Conservation (phyloP, 2,113 vertebrate species). For the Brienomyrus longianalis region DNA sequence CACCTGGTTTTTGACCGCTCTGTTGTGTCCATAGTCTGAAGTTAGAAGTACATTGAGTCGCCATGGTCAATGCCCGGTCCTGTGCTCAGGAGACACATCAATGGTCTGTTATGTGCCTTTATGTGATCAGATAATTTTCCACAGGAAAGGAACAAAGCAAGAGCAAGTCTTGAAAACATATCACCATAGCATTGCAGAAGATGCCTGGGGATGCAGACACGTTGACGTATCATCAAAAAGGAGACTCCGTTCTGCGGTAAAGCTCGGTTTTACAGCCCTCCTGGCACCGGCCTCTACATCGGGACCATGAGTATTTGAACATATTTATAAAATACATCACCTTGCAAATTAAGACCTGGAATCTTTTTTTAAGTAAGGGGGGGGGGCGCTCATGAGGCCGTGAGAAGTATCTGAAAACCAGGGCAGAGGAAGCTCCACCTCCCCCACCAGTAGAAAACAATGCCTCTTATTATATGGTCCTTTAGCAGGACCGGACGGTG, state of each 20-base stretch:
- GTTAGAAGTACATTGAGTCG: neutral
- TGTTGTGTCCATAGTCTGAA: neutral
- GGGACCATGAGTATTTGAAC: neutral
- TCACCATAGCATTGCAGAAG: neutral
- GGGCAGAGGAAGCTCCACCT: neutral
- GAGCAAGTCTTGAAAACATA: neutral
- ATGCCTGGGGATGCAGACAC: neutral
- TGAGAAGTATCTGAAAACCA: neutral
- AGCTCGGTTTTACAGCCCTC: neutral
- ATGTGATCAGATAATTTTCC: neutral
- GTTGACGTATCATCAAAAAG: neutral
- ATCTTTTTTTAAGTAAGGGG: too few species aligned
- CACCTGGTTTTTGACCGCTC: neutral
- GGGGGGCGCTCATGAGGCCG: neutral
- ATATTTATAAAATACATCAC: neutral
- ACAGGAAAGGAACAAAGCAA: neutral
- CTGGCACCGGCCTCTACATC: neutral
- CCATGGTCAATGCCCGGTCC: neutral
- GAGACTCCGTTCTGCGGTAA: neutral
- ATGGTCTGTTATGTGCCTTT: neutral
- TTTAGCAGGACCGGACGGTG: neutral
- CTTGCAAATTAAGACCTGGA: slow-evolving; percentile 2
- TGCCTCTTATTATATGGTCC: neutral
- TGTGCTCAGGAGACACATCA: neutral
- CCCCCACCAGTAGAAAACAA: slow-evolving; percentile 13